Percentiles rank a stretch among this genome's conserved stretches.
These are phyloP conservation scores for Macrosteles quadrilineatus DNA, from an alignment of 1,140 invertebrate genomes.

Conservation along the genomic window DNA sequence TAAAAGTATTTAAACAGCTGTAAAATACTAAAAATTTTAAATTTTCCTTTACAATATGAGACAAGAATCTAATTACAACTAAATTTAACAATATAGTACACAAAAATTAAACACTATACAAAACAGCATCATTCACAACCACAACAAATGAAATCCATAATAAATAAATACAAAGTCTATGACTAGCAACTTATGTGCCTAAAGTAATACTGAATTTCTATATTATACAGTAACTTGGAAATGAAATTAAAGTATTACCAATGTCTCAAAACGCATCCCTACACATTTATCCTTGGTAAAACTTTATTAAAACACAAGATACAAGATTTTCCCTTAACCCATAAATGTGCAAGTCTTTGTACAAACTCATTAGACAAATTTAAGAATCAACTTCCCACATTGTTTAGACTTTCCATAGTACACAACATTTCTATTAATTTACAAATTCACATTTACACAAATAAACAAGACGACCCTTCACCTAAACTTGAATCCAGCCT, in stretches of 20 bases:
- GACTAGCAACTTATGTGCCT: conserved; percentile 25
- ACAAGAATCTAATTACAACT: neutral
- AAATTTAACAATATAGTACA: conserved; percentile 6
- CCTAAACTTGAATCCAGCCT: neutral
- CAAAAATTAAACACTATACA: conserved; percentile 3
- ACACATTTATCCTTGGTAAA: neutral
- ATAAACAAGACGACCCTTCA: neutral
- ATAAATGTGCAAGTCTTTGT: neutral
- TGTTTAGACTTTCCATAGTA: neutral
- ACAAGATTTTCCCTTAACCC: conserved; percentile 1
- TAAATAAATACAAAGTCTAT: conserved; percentile 21
- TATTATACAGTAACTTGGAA: neutral
- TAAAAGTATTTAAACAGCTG: neutral
- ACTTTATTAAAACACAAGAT: neutral
- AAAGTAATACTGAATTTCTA: conserved; percentile 19
- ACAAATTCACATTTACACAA: conserved; percentile 12
- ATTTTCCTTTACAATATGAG: neutral
- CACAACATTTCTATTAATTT: neutral
- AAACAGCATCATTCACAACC: conserved; percentile 20
- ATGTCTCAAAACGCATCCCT: neutral
- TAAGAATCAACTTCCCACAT: neutral
- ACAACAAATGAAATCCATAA: conserved; percentile 19
- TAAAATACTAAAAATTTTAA: conserved; percentile 5
- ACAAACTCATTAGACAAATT: conserved; percentile 15
- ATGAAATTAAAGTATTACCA: neutral